Evolutionary conservation across 2,888 invertebrate species (phyloP).

Genomic region (Lysandra bellargus): DNA sequence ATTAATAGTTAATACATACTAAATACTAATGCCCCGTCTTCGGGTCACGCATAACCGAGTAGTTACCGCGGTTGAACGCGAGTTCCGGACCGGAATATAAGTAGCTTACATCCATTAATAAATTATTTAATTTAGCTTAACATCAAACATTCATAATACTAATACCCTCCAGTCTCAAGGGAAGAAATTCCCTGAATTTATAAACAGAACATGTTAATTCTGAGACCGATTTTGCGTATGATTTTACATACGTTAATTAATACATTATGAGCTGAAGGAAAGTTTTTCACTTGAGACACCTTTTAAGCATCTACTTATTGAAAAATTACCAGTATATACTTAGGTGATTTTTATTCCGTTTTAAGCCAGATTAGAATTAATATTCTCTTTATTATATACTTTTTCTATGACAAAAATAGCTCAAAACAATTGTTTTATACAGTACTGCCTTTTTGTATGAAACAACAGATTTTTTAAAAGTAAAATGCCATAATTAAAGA

Average conservation of each 20-base stretch:
- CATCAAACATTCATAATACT: slow-evolving; percentile 26
- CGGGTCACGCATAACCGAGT: slow-evolving; percentile 17
- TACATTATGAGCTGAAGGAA: neutral
- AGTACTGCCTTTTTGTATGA: no score
- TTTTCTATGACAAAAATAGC: no score
- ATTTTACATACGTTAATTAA: slow-evolving; percentile 24
- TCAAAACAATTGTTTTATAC: no score
- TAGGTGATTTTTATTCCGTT: no score
- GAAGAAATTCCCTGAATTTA: slow-evolving; percentile 27
- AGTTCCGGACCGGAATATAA: slow-evolving; percentile 21
- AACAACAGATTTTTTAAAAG: no score
- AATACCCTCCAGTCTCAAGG: slow-evolving; percentile 5
- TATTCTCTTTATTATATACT: no score
- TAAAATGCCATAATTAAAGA: no score
- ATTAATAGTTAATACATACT: slow-evolving; percentile 9
- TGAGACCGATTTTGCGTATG: slow-evolving; percentile 4
- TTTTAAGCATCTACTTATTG: neutral
- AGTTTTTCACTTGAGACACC: neutral
- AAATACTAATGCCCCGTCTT: neutral
- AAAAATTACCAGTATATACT: neutral
- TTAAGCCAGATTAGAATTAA: no score
- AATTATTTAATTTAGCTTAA: slow-evolving; percentile 19
- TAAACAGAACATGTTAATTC: slow-evolving; percentile 24
- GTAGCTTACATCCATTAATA: slow-evolving; percentile 25
- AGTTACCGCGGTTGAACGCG: slow-evolving; percentile 8